Evolutionary conservation across 2,888 invertebrate species (phyloP), one percentile per base, ranked within the genome.

Genomic region (Tricholauxania praeusta): DNA sequence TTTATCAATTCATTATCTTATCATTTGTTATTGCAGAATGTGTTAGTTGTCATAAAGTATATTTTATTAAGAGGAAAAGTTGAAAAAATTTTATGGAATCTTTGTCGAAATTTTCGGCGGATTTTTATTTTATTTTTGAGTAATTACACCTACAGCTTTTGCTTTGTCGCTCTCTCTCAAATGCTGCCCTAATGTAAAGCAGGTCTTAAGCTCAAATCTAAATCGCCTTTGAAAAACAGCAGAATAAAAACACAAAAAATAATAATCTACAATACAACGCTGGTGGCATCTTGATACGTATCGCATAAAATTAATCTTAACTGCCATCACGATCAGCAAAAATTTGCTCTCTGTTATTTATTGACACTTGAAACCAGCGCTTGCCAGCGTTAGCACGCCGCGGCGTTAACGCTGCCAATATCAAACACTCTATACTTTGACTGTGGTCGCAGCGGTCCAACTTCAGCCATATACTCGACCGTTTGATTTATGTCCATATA

Each of bases 401-500:
- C 51, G 64, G 19, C 19, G 28, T 49, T 22, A 22, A 51, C n/a
- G 19, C 64, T 62, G 48, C 10, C 28, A 39, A 28, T 14, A 32
- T 10, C 12, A 4, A 39, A 8, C 32, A 32, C 60, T 7, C 60
- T 7, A 19, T 6, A 7, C 14, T 19, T 39, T 39, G 12, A 55
- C 10, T 57, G 74, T 77, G 82, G 81, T 81, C 79, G 79, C 81
- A 64, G 66, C 55, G 47, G 70, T 32, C 19, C 32, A n/a, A 49
- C 32, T 22, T 6, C 6, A 15, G 12, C 32, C 14, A 48, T 74
- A 75, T 79, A 82, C 81, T 85, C 85, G 83, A 82, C 83, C 80
- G 80, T 87, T 87, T 86, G 86, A 86, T 86, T 86, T 87, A 86
- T 86, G 83, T 79, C 78, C 82, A 79, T 83, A 86, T 86, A 87